Percentiles rank a stretch among this genome's conserved stretches.
phyloP scores from a whole-genome alignment of 1,140 invertebrate species.

The Drosophila pachea region DNA sequence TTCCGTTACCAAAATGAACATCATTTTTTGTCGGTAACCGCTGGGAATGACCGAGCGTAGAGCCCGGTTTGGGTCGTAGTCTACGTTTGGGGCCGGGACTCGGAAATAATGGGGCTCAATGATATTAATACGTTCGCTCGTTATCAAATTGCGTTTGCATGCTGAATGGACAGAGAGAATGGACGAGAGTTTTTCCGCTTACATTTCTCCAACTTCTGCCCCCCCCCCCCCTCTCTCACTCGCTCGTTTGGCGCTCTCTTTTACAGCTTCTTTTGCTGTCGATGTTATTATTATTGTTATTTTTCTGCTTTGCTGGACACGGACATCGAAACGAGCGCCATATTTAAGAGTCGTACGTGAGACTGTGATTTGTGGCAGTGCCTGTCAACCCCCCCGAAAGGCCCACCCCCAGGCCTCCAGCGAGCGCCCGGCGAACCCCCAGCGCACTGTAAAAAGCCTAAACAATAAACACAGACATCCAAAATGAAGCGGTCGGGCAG shows the following conservation, averaged over 20 bases:
- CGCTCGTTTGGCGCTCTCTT: constrained; percentile 4
- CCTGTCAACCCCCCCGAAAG: neutral
- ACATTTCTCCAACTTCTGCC: neutral
- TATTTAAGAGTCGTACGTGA: constrained; percentile 69
- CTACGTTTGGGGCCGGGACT: constrained; percentile 19
- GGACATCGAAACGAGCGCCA: constrained; percentile 70
- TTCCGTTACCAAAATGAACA: constrained; percentile 60
- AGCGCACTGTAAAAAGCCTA: constrained; percentile 55
- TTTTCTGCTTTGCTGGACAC: constrained; percentile 60
- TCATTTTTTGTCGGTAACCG: constrained; percentile 48
- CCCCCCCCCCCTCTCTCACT: neutral
- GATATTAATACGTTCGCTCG: constrained; percentile 78
- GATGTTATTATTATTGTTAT: constrained; percentile 60
- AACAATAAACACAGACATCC: constrained; percentile 61
- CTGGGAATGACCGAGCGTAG: constrained; percentile 1
- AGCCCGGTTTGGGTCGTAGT: neutral
- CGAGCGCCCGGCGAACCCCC: neutral
- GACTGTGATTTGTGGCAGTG: constrained; percentile 61
- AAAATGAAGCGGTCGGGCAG: no score
- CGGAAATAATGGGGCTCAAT: constrained; percentile 73
- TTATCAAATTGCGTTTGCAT: constrained; percentile 78
- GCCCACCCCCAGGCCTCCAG: neutral
- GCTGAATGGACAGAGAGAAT: constrained; percentile 65
- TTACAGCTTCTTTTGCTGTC: constrained; percentile 4
- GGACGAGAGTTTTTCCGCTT: constrained; percentile 14